Evolutionary conservation across 2,113 vertebrate species (phyloP).

Genomic region (Chaetodon trifascialis): DNA sequence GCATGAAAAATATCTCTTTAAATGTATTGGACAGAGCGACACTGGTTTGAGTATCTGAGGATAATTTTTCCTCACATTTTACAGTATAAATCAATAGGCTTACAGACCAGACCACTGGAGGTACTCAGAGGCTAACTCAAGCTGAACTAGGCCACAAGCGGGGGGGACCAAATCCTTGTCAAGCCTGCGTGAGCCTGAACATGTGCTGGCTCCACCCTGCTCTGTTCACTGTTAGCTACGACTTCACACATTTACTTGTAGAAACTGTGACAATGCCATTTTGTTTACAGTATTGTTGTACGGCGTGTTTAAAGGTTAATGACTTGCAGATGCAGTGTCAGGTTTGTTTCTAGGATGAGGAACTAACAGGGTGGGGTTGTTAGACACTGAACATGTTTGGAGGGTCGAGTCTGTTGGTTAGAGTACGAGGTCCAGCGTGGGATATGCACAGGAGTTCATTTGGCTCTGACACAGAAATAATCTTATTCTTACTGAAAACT

Average conservation of each 20-base stretch:
- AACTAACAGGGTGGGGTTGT: slow-evolving; percentile 54
- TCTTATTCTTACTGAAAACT: not conserved
- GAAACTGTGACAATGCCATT: slow-evolving; percentile 63
- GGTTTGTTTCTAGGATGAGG: slow-evolving; percentile 55
- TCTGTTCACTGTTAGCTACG: slow-evolving; percentile 77
- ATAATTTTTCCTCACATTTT: not conserved
- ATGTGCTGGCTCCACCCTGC: slow-evolving; percentile 55
- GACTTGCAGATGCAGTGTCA: slow-evolving; percentile 75
- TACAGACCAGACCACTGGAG: slow-evolving; percentile 14
- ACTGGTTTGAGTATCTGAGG: not conserved
- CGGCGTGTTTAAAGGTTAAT: slow-evolving; percentile 76
- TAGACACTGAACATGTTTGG: slow-evolving; percentile 41
- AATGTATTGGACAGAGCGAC: not conserved
- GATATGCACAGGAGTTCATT: slow-evolving; percentile 42
- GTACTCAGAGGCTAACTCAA: slow-evolving; percentile 54
- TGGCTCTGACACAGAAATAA: slow-evolving; percentile 19
- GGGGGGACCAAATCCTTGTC: slow-evolving; percentile 52
- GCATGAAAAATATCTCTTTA: not conserved
- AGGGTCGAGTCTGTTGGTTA: slow-evolving; percentile 52
- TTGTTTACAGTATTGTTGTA: slow-evolving; percentile 80
- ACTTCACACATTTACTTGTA: slow-evolving; percentile 63
- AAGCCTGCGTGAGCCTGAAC: slow-evolving; percentile 69
- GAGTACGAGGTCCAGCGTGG: slow-evolving; percentile 15
- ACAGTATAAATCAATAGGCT: slow-evolving; percentile 11
- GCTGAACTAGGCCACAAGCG: slow-evolving; percentile 59